These are phyloP conservation scores for Serripes groenlandicus DNA, from an alignment of 2,888 invertebrate genomes.

Conservation along the genomic window DNA sequence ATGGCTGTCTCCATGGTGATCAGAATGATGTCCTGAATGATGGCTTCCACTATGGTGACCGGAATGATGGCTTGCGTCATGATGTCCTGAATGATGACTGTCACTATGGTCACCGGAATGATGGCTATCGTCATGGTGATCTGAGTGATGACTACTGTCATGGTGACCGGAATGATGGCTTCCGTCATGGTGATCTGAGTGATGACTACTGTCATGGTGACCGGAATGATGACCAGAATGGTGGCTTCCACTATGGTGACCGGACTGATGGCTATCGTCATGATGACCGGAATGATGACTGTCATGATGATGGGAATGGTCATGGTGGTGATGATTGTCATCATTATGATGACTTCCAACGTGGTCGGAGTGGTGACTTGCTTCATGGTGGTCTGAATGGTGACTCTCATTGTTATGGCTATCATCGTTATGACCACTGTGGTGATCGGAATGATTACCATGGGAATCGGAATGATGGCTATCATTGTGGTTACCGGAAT, in stretches of 20 bases:
- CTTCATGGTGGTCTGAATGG: not conserved
- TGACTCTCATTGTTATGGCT: not conserved
- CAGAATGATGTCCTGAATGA: no score
- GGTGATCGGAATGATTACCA: not conserved
- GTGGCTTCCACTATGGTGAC: conserved; percentile 15
- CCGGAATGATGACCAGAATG: not conserved
- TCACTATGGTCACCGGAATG: no score
- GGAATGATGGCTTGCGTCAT: no score
- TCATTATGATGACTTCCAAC: not conserved
- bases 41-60: no score
- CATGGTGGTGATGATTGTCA: not conserved
- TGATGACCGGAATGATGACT: not conserved
- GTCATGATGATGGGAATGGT: not conserved
- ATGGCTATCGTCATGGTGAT: no score
- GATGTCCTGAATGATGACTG: no score
- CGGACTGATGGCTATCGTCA: not conserved
- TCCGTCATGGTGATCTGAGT: not conserved
- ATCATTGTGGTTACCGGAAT: not conserved
- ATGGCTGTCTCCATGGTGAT: no score
- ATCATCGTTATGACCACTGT: not conserved
- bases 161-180: no score
- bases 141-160: no score
- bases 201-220: not conserved
- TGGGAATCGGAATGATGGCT: not conserved
- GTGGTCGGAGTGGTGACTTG: not conserved